Evolutionary conservation across 2,113 vertebrate genomes (phyloP), one percentile per base, ranked within the genome.

Genomic region (Plestiodon gilberti): DNA sequence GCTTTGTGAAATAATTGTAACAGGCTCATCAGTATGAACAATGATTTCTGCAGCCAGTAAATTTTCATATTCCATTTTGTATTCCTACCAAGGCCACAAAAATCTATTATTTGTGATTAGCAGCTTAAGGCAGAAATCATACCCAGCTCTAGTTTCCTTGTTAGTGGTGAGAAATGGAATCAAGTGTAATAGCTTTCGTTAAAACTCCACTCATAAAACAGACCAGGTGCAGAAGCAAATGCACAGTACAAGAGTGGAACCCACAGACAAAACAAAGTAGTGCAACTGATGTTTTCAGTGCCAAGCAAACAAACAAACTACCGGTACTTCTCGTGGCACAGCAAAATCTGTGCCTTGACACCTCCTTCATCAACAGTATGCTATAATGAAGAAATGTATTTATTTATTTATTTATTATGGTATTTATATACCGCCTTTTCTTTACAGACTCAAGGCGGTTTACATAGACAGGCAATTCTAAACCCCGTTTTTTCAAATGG

Each of bases 261-360:
- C 55, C 59, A 76, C 57, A 89, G 70, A 92, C 1, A 13, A 70
- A 90, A 89, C 1, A 48, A 83, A 92, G 70, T 92, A 92, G 88
- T 87, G 71, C 81, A 93, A 1, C 30, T 38, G 55, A 8, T 77
- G 62, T 5, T 75, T 91, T 87, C 74, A 82, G 82, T 11, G 40
- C 22, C 0, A 65, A 52, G 61, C 30, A 71, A 28, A 8, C 77
- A 87, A 65, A 40, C n/a, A n/a, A n/a, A n/a, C n/a, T n/a, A n/a
- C n/a, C n/a, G n/a, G n/a, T n/a, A n/a, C 13, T 15, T 57, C 55
- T 57, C 55, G 2, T 57, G 13, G 17, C 55, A 57, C 11, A 6
- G 13, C 55, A 57, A 17, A 25, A 64, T 64, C 22, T 25, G 22
- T 64, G 55, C 55, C 55, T 57, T 57, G 55, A 57, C 3, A 57